Conservation (phyloP, 2,113 vertebrate genomes). For the Paratilapia polleni region DNA sequence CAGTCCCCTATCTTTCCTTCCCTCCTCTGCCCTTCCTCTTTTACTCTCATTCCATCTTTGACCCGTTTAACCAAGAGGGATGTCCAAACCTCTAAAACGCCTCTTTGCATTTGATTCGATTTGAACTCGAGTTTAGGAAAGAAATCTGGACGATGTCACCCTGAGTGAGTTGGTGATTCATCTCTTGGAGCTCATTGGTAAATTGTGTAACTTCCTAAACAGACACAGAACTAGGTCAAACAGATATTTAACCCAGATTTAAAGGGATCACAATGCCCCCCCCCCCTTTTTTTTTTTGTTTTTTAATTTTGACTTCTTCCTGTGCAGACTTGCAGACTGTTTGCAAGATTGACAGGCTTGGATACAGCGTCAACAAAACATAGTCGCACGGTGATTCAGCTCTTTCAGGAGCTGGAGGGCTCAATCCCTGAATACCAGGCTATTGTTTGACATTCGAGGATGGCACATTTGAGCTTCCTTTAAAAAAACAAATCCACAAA, state of each 20-base stretch:
- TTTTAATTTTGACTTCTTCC: conserved; percentile 7
- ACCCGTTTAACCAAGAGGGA: neutral
- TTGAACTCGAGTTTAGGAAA: conserved; percentile 1
- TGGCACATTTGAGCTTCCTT: rapidly evolving
- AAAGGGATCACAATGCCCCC: neutral
- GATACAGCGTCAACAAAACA: conserved; percentile 56
- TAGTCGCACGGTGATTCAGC: conserved; percentile 20
- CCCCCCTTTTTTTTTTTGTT: neutral
- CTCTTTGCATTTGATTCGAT: neutral
- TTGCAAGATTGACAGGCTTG: conserved; percentile 22
- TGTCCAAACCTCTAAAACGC: neutral
- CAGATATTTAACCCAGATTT: conserved; percentile 36
- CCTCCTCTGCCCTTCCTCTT: rapidly evolving
- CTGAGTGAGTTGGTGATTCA: conserved; percentile 24
- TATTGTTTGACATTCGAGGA: neutral
- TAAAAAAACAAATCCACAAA: neutral
- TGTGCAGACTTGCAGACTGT: conserved; percentile 33
- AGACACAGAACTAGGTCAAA: conserved; percentile 41
- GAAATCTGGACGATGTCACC: conserved; percentile 34
- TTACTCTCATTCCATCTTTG: neutral
- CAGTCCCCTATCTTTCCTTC: neutral
- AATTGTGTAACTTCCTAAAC: conserved; percentile 39
- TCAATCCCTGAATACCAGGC: neutral
- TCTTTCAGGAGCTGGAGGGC: conserved; percentile 31
- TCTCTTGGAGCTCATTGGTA: conserved; percentile 18